Base-by-base conservation (phyloP, 2,888 invertebrate genomes). In the Xylophagus ater region DNA sequence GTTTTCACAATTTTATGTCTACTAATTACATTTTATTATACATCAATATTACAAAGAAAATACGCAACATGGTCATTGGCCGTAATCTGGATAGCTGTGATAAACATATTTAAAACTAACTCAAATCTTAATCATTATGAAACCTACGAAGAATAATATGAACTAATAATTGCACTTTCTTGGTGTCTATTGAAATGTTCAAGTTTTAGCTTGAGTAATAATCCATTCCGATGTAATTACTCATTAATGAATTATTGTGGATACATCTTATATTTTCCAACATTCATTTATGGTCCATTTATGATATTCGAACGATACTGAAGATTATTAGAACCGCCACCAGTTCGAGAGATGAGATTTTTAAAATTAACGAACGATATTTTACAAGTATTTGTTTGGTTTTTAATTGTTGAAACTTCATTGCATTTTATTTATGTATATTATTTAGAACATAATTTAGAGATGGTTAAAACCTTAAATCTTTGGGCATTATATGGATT, bases 251-350 rank as follows among this genome's bases (percentile, higher is more conserved):
- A 75, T 45, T 70, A 79, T 52, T 57, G 83, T 35, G 76, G 80
- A 14, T 93, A 90, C 59, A 73, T 76, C 41, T 70, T 89, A 34
- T 92, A 93, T 60, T 69, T 88, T 37, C 93, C 93, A 14, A 69
- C 81, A n/a, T 67, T 87, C 42, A 79, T 82, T 51, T 71, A 78
- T 50, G 93, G 93, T 13, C 93, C 93, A n/a, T 70, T 90, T 39
- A 72, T 90, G 50, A 67, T 78, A 6, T 89, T 80, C 63, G 69
- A 75, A 48, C 75, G 82, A 42, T 92, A 83, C n/a, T n/a, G n/a
- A n/a, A n/a, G n/a, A n/a, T n/a, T n/a, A n/a, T n/a, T n/a, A n/a
- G n/a, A n/a, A n/a, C n/a, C n/a, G n/a, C n/a, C n/a, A n/a, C n/a
- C n/a, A n/a, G n/a, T n/a, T n/a, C n/a, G n/a, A n/a, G n/a, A n/a